Base-by-base conservation (phyloP, 2,113 vertebrate genomes). In the Hippocampus guttulatus region DNA sequence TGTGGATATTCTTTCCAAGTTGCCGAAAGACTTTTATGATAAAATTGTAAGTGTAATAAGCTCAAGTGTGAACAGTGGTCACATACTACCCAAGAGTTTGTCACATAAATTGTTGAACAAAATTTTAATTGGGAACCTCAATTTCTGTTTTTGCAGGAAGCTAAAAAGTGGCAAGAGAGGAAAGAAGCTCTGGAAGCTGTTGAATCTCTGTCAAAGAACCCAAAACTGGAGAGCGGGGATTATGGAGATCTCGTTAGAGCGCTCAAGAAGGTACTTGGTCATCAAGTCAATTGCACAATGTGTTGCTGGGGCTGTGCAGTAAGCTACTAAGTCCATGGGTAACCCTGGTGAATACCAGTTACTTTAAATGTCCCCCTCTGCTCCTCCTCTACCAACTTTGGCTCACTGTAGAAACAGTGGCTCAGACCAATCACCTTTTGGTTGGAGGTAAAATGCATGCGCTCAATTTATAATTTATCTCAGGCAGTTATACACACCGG, bases 91-190 rank as follows among this genome's bases (percentile, higher is more conserved):
- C 21, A 10, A 54, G n/a, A 33, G 16, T 7, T 33, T 14, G 2
- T 25, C n/a, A 5, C 5, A 23, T 58, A 4, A 14, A 27, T 58
- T 58, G 3, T n/a, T 14, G 6, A 33, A 33, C 58, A 41, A 4
- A 21, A 5, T 47, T 14, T 64, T 12, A 69, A 64, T 23, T 45
- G 12, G 10, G 23, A 27, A 27, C 41, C 23, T 65, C 65, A 10
- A 38, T 70, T 27, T 67, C 63, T 74, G 14, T 91, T 14, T 67
- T 47, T 74, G 2, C 79, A 99, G 97, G 97, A 99, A 88, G 96
- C 97, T 70, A 99, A 99, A 88, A 99, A 99, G 85, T 99, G 97
- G 97, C 97, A 99, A 85, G 97, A 99, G 86, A 94, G 97, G 74
- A 99, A 98, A 85, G 97, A 98, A 87, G 96, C 94, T 52, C 87